Evolutionary conservation across 1,140 invertebrate genomes (phyloP).

Genomic region (Drosophila grimshawi): DNA sequence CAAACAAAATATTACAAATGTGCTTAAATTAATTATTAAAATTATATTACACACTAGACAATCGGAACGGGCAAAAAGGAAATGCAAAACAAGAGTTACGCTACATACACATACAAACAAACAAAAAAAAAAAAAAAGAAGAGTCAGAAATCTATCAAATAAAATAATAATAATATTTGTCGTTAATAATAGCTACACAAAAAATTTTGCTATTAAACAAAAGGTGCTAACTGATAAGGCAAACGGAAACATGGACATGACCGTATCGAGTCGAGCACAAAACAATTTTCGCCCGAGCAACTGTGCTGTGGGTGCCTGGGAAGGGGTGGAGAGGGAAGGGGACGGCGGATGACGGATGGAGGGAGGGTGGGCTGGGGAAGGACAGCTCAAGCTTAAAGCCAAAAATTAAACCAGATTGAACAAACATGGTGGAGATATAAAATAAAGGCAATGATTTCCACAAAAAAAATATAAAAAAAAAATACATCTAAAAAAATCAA

Average conservation of each 20-base stretch:
- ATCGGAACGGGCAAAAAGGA: constrained; percentile 18
- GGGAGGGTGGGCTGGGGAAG: no score
- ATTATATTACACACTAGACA: constrained; percentile 55
- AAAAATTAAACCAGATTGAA: neutral
- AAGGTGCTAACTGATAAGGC: constrained; percentile 50
- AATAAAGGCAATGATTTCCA: neutral
- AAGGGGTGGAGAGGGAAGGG: neutral
- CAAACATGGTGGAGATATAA: neutral
- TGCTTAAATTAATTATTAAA: constrained; percentile 51
- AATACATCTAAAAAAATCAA: neutral
- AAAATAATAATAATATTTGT: constrained; percentile 34
- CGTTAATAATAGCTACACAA: constrained; percentile 40
- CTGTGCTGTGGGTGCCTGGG: neutral
- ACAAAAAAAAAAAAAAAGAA: constrained; percentile 40
- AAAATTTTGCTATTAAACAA: constrained; percentile 66
- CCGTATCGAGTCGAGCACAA: constrained; percentile 24
- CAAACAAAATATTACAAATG: constrained; percentile 52
- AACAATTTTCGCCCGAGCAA: constrained; percentile 5
- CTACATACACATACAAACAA: constrained; percentile 18
- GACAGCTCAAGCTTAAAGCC: neutral
- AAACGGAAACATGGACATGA: constrained; percentile 33
- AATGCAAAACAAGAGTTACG: constrained; percentile 32
- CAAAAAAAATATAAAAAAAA: neutral
- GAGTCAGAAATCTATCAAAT: constrained; percentile 13
- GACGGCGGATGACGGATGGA: no score